phyloP scores from a whole-genome alignment of 2,113 vertebrate species.

The Rostratula benghalensis region DNA sequence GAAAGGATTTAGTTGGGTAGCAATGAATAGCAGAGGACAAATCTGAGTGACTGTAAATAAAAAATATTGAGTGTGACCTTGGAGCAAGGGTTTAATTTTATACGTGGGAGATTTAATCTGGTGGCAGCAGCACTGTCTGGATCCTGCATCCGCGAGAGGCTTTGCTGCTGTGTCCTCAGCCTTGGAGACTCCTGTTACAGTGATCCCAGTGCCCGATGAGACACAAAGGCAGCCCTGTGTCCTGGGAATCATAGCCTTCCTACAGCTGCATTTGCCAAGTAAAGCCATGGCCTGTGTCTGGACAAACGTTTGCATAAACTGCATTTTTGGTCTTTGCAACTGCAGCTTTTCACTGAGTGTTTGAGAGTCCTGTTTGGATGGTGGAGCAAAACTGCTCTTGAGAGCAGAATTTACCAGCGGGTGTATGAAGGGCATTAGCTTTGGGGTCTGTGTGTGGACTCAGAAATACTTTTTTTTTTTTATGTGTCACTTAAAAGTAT shows the following conservation, averaged over 20 bases:
- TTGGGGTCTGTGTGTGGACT: not conserved
- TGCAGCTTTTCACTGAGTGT: not conserved
- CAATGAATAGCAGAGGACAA: not conserved
- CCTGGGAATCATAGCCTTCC: not conserved
- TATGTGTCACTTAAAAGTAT: not conserved
- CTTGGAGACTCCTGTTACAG: not conserved
- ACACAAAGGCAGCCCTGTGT: conserved; percentile 34
- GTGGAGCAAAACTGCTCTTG: not conserved
- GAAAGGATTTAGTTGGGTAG: not conserved
- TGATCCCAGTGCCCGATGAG: not conserved
- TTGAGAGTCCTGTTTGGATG: not conserved
- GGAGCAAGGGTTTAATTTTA: not conserved
- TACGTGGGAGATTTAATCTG: not conserved
- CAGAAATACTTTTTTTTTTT: not conserved
- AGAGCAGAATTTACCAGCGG: not conserved
- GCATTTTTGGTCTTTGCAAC: not conserved
- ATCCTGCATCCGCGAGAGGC: not conserved
- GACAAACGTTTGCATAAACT: not conserved
- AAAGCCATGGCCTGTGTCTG: not conserved
- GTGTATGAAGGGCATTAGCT: not conserved
- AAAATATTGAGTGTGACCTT: not conserved
- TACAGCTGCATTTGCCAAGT: not conserved
- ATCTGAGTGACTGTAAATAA: not conserved
- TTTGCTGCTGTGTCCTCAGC: not conserved
- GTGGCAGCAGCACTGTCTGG: not conserved